These are phyloP conservation scores for Forbesichthys papilliferus DNA, from an alignment of 2,113 vertebrate genomes.

Conservation along the genomic window DNA sequence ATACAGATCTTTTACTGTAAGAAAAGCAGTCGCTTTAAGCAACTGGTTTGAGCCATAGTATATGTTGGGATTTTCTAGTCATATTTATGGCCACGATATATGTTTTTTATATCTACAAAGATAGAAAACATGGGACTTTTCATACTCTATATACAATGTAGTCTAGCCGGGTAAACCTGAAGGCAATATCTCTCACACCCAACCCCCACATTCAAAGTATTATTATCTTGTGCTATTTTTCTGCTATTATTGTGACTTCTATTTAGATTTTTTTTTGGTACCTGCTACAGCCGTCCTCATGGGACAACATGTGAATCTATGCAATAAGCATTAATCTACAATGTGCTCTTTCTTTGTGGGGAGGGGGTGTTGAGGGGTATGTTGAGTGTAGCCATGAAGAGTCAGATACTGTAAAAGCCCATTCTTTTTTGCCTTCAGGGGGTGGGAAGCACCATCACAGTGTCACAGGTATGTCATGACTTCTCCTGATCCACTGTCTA, in stretches of 20 bases:
- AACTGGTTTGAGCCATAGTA: neutral
- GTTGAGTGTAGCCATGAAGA: conserved; percentile 77
- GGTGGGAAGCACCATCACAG: conserved; percentile 87
- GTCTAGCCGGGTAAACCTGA: conserved; percentile 68
- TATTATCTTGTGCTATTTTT: conserved; percentile 52
- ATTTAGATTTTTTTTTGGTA: conserved; percentile 52
- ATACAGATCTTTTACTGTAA: conserved; percentile 61
- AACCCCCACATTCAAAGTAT: conserved; percentile 68
- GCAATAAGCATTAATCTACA: conserved; percentile 57
- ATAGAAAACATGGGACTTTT: conserved; percentile 43
- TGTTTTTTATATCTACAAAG: conserved; percentile 25
- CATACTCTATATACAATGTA: conserved; percentile 48
- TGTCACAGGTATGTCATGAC: conserved; percentile 85
- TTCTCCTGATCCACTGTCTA: conserved; percentile 81
- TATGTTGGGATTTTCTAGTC: conserved; percentile 36
- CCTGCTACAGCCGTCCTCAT: conserved; percentile 63
- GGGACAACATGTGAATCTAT: conserved; percentile 66
- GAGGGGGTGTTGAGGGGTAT: conserved; percentile 77
- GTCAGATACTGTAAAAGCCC: conserved; percentile 85
- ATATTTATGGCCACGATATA: conserved; percentile 18
- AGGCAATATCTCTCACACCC: conserved; percentile 74
- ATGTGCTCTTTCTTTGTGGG: conserved; percentile 78
- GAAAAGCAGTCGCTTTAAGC: conserved; percentile 37
- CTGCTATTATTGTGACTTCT: conserved; percentile 59
- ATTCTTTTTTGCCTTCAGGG: conserved; percentile 88